phyloP scores from a whole-genome alignment of 1,140 invertebrate genomes.

The Thaumatotibia leucotreta region DNA sequence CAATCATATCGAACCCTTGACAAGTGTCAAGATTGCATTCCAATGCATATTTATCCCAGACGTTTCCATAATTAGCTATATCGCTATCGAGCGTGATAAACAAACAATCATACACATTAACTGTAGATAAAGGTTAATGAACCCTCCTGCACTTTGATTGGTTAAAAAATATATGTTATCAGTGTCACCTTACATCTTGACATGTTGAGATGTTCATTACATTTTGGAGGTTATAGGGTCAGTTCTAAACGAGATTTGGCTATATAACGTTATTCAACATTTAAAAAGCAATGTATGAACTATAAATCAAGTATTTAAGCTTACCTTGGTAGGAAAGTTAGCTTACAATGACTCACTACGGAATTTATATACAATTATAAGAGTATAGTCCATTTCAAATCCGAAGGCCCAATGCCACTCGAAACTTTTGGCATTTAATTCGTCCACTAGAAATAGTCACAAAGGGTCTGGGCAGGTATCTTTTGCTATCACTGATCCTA shows the following conservation, averaged over 20 bases:
- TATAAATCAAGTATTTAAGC: too few species aligned
- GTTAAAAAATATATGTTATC: constrained; percentile 39
- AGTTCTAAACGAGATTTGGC: neutral
- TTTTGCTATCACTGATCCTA: too few species aligned
- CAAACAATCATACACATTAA: constrained; percentile 67
- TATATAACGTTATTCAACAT: too few species aligned
- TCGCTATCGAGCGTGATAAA: constrained; percentile 39
- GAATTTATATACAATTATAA: too few species aligned
- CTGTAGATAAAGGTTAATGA: constrained; percentile 54
- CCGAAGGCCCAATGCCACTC: too few species aligned
- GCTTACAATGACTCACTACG: too few species aligned
- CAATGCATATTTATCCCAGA: neutral
- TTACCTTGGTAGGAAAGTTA: too few species aligned
- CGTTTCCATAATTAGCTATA: neutral
- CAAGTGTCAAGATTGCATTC: neutral
- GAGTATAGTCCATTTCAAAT: too few species aligned
- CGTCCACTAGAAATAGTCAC: too few species aligned
- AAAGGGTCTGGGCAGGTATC: too few species aligned
- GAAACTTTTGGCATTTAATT: too few species aligned
- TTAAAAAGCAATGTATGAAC: too few species aligned
- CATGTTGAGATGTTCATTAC: neutral
- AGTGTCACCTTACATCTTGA: constrained; percentile 22
- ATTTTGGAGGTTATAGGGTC: neutral
- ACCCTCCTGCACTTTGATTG: constrained; percentile 47
- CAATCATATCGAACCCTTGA: neutral